phyloP scores from a whole-genome alignment of 2,797 vertebrate species.

The Hydrocynus forskahlii region DNA sequence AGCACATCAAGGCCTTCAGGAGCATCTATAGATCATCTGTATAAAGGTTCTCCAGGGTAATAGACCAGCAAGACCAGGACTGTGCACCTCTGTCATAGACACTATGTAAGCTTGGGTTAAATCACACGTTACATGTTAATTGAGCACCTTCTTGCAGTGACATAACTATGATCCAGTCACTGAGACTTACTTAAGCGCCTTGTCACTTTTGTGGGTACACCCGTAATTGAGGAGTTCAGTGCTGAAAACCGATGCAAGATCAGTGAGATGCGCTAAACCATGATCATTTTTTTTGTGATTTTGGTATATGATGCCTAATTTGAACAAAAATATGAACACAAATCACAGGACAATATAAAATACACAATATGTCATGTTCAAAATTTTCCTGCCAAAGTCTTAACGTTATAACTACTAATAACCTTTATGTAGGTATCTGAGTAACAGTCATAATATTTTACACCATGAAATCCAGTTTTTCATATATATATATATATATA shows the following conservation, averaged over 20 bases:
- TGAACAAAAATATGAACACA: not conserved
- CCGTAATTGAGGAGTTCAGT: conserved; percentile 32
- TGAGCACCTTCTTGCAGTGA: conserved; percentile 36
- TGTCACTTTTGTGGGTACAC: conserved; percentile 40
- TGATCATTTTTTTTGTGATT: not conserved
- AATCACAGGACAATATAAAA: not conserved
- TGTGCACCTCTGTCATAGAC: not conserved
- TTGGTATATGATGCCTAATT: not conserved
- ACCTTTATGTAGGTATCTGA: no score
- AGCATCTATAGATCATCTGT: not conserved
- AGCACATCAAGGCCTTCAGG: not conserved
- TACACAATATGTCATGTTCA: no score
- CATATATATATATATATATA: no score
- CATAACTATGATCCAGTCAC: conserved; percentile 31
- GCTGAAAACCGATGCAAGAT: conserved; percentile 56
- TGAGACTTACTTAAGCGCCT: conserved; percentile 57
- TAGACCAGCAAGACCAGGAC: not conserved
- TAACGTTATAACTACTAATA: no score
- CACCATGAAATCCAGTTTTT: no score
- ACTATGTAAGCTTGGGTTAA: conserved; percentile 35
- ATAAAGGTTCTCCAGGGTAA: not conserved
- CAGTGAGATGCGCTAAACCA: conserved; percentile 39
- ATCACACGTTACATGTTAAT: conserved; percentile 44
- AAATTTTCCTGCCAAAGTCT: no score
- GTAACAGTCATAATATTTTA: no score